Conservation (phyloP, 2,797 vertebrate genomes). For the Schizopygopsis malacanthus region DNA sequence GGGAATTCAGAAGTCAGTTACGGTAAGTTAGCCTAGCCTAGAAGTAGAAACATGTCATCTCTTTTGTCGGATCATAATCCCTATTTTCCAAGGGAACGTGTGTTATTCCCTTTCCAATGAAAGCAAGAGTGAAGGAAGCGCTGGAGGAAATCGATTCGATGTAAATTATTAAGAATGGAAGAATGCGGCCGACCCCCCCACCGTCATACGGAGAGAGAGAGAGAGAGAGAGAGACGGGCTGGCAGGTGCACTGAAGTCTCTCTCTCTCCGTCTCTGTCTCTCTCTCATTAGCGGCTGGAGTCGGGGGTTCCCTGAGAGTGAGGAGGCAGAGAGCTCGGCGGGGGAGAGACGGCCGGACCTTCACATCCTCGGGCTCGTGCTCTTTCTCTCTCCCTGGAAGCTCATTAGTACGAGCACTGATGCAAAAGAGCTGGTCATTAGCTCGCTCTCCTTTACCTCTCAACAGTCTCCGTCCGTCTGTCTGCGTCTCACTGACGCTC, state of each 20-base stretch:
- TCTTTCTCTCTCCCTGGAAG: slow-evolving; percentile 98
- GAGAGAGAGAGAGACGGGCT: slow-evolving; percentile 72
- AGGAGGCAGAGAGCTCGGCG: slow-evolving; percentile 98
- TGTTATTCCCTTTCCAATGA: slow-evolving; percentile 66
- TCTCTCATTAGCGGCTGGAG: slow-evolving; percentile 96
- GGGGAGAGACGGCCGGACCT: slow-evolving; percentile 97
- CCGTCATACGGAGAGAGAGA: slow-evolving; percentile 87
- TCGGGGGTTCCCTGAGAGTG: slow-evolving; percentile 93
- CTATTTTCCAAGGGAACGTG: slow-evolving; percentile 70
- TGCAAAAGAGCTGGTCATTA: slow-evolving; percentile 99
- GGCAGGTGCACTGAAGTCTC: slow-evolving; percentile 92
- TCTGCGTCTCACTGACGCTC: slow-evolving; percentile 47
- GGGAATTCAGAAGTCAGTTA: not conserved
- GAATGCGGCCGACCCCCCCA: slow-evolving; percentile 85
- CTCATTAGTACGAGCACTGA: slow-evolving; percentile 99
- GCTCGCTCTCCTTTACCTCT: slow-evolving; percentile 76
- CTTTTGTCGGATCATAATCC: slow-evolving; percentile 60
- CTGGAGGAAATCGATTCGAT: slow-evolving; percentile 91
- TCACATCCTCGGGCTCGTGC: slow-evolving; percentile 94
- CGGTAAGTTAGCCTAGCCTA: slow-evolving; percentile 71
- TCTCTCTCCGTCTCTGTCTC: slow-evolving; percentile 90
- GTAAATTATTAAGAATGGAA: slow-evolving; percentile 97
- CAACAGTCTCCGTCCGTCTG: slow-evolving; percentile 40
- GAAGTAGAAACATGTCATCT: slow-evolving; percentile 63
- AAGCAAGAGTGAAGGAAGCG: slow-evolving; percentile 44